Evolutionary conservation across 2,113 vertebrate genomes (phyloP).

Genomic region (Tonatia bakeri): DNA sequence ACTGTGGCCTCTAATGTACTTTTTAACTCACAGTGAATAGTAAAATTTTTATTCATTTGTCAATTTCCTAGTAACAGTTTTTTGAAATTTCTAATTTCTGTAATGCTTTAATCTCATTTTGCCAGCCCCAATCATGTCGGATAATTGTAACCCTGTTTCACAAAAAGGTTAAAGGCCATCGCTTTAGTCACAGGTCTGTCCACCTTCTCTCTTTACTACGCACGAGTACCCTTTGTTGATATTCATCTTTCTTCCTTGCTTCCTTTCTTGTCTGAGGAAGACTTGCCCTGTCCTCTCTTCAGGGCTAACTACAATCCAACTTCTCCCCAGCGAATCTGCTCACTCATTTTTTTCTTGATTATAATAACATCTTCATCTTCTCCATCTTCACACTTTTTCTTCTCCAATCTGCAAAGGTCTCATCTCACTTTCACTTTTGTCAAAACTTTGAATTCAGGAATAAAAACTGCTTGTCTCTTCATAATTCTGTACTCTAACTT

Average conservation of each 20-base stretch:
- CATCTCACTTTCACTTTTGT: background rate
- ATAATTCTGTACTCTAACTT: background rate
- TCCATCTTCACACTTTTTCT: background rate
- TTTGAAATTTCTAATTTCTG: background rate
- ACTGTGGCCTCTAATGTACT: background rate
- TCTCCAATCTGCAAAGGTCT: background rate
- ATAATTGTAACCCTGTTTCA: background rate
- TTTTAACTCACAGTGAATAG: background rate
- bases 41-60: background rate
- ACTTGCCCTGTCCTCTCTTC: background rate
- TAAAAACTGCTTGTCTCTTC: background rate
- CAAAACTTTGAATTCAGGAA: background rate
- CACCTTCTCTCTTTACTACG: background rate
- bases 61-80: background rate
- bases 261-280: background rate
- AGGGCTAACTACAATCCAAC: background rate
- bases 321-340: background rate
- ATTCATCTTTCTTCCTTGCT: background rate
- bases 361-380: background rate
- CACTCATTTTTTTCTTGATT: background rate
- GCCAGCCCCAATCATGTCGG: background rate
- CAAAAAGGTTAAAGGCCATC: background rate
- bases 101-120: background rate
- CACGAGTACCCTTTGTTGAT: background rate
- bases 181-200: background rate